Conservation (phyloP, 2,888 invertebrate genomes). For the Drosophila quinaria region DNA sequence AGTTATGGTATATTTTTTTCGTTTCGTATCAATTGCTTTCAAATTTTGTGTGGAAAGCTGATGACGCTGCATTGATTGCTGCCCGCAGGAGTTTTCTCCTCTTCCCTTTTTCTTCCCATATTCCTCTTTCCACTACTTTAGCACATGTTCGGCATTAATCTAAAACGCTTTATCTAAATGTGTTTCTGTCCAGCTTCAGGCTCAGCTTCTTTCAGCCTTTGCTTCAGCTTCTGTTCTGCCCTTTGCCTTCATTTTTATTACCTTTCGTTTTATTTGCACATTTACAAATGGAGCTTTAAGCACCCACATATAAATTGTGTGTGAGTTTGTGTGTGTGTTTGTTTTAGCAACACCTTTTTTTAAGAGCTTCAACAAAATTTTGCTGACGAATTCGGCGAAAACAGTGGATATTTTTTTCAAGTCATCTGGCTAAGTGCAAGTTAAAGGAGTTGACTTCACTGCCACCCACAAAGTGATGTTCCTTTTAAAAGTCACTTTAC, state of each 20-base stretch:
- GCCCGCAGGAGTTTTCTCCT: slow-evolving; percentile 31
- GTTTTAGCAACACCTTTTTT: slow-evolving; percentile 65
- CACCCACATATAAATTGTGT: slow-evolving; percentile 16
- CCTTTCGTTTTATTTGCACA: slow-evolving; percentile 77
- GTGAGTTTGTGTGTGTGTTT: slow-evolving; percentile 57
- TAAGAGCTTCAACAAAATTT: slow-evolving; percentile 35
- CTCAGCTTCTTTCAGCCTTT: slow-evolving; percentile 14
- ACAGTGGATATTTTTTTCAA: slow-evolving; percentile 45
- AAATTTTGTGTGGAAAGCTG: slow-evolving; percentile 48
- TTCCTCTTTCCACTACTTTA: neutral
- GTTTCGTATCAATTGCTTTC: slow-evolving; percentile 57
- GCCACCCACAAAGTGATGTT: neutral
- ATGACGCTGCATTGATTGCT: slow-evolving; percentile 79
- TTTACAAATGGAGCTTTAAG: slow-evolving; percentile 70
- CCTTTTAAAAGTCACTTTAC: slow-evolving; percentile 19
- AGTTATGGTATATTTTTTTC: slow-evolving; percentile 1
- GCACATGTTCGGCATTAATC: slow-evolving; percentile 67
- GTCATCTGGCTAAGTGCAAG: slow-evolving; percentile 70
- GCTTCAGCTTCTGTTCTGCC: slow-evolving; percentile 11
- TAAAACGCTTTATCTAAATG: slow-evolving; percentile 80
- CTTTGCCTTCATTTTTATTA: slow-evolving; percentile 63
- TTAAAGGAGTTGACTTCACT: slow-evolving; percentile 38
- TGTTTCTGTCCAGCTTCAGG: slow-evolving; percentile 44
- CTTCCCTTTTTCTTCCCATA: neutral
- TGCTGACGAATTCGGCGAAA: slow-evolving; percentile 29